Evolutionary conservation across 2,888 invertebrate species (phyloP), one percentile per base, ranked within the genome.

Genomic region (Digitonthophagus gazella): DNA sequence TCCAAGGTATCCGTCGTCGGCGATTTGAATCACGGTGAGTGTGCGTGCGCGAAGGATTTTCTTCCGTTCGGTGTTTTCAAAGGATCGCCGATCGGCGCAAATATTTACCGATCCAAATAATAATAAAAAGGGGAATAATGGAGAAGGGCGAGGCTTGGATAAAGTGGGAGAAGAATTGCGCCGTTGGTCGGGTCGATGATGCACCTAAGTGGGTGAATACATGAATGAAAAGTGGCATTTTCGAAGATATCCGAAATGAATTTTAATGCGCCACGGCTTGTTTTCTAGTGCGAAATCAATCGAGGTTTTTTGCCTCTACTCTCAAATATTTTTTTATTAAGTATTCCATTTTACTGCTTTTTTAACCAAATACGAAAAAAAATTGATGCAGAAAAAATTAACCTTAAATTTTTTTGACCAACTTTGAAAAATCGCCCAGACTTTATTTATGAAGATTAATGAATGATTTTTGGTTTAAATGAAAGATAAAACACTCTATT

Each of bases 11-110:
- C 83, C 72, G 79, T 81, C 69, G 76, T 82, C 68, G 82, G 80
- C 73, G 83, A 83, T 78, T 82, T 82, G 80, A 83, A 82, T 81
- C 82, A 81, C 75, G 83, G 83, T 83, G 78, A 80, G 83, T 58
- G 15, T 14, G 64, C 11, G 6, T 5, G 6, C 11, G 3, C 3
- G 22, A 22, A 22, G 6, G 22, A 22, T 44, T 44, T 44, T 44
- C 6, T 44, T 44, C 8, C 8, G 28, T 1, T 44, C 11, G 3
- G 28, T 44, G n/a, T 44, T 44, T 44, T 1, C 6, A 44, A 44
- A 44, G 28, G 28, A 44, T 44, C 28, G 28, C 11, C 11, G 28
- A 44, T 44, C 6, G 28, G 11, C 28, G 28, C 28, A 44, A 44
- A 44, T 44, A 44, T 44, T 44, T 44, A 11, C 28, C 1, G 28